These are phyloP conservation scores for Caenorhabditis doughertyi DNA, from an alignment of 2,888 invertebrate species.

Conservation along the genomic window DNA sequence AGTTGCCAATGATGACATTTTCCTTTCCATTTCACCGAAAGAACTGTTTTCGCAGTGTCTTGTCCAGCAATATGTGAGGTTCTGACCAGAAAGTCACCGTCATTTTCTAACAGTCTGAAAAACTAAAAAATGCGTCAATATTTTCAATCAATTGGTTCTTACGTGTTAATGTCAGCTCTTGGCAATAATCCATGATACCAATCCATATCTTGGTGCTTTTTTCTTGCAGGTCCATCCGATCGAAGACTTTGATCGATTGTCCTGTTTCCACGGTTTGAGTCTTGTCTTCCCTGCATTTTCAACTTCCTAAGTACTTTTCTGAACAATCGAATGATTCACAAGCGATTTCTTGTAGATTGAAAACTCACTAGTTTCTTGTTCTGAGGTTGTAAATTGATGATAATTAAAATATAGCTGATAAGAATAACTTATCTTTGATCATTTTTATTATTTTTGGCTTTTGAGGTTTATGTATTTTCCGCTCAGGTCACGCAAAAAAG, in stretches of 20 bases:
- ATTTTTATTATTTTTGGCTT: too few species aligned
- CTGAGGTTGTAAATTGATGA: too few species aligned
- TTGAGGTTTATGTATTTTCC: too few species aligned
- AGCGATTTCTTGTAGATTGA: too few species aligned
- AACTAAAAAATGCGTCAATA: too few species aligned
- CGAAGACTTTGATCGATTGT: constrained; percentile 36
- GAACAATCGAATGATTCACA: too few species aligned
- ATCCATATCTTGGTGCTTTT: constrained; percentile 68
- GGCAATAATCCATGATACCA: constrained; percentile 72
- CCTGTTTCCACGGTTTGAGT: constrained; percentile 26
- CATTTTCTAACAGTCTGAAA: constrained; percentile 53
- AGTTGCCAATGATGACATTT: constrained; percentile 68
- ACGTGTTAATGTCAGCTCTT: constrained; percentile 67
- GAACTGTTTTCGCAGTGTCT: constrained; percentile 57
- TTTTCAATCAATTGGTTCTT: too few species aligned
- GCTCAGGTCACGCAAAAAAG: too few species aligned
- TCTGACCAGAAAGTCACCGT: constrained; percentile 65
- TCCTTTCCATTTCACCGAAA: constrained; percentile 71
- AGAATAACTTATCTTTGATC: too few species aligned
- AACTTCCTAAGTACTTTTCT: constrained; percentile 17
- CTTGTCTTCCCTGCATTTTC: constrained; percentile 38
- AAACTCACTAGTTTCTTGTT: too few species aligned
- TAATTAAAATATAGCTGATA: too few species aligned
- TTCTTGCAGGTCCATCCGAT: constrained; percentile 27
- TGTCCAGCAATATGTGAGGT: constrained; percentile 57